Conservation (phyloP, 2,888 invertebrate species). For the Calameuta pallipes region DNA sequence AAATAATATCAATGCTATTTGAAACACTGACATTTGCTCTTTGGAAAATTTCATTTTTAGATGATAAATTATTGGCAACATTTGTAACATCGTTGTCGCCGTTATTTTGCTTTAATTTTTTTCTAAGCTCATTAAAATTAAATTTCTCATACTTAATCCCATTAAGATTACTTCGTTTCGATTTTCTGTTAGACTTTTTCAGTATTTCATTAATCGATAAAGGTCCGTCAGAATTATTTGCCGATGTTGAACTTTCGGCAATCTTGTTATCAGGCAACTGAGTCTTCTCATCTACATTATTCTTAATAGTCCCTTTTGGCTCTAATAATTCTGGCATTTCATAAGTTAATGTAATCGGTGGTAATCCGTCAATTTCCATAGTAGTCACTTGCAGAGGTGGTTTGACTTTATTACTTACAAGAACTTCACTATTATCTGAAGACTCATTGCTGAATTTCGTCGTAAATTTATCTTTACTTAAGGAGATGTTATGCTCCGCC, state of each 20-base stretch:
- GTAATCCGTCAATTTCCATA: constrained; percentile 29
- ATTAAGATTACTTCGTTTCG: constrained; percentile 16
- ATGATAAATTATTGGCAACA: not conserved
- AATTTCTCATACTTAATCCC: constrained; percentile 34
- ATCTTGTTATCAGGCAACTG: not conserved
- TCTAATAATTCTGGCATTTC: constrained; percentile 18
- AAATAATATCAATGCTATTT: not conserved
- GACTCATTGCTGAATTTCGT: too few relatives aligned
- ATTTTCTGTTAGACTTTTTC: not conserved
- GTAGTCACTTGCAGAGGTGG: constrained; percentile 12
- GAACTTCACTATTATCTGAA: too few relatives aligned
- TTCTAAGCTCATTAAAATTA: constrained; percentile 28
- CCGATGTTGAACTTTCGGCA: not conserved
- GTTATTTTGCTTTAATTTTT: constrained; percentile 17
- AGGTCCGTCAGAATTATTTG: not conserved
- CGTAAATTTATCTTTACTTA: too few relatives aligned
- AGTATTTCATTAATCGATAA: not conserved
- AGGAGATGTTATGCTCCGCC: too few relatives aligned
- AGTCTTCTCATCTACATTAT: not conserved
- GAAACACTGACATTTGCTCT: not conserved
- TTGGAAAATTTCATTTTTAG: not conserved
- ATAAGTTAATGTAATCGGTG: constrained; percentile 28
- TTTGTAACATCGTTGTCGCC: not conserved
- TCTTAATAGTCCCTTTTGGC: not conserved
- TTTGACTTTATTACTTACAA: too few relatives aligned